Evolutionary conservation across 2,797 vertebrate species (phyloP).

Genomic region (Dromococcyx pavoninus): DNA sequence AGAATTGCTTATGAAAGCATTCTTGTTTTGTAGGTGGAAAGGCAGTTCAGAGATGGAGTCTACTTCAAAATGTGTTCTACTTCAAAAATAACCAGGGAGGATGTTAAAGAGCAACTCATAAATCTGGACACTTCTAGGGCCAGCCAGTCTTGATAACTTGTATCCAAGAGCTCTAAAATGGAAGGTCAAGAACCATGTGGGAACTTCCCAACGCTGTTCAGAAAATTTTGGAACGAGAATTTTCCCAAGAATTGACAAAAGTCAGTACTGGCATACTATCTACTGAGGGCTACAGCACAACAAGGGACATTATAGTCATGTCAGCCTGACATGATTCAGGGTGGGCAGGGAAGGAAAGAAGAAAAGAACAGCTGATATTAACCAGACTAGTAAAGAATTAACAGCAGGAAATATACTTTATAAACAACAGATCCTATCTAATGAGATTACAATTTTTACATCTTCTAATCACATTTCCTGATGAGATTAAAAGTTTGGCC

Average conservation of each 20-base stretch:
- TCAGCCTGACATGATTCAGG: not conserved
- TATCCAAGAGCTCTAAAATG: not conserved
- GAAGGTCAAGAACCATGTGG: not conserved
- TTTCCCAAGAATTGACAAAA: not conserved
- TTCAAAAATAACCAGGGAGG: not conserved
- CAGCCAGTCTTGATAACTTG: not conserved
- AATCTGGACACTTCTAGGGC: not conserved
- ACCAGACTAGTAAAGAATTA: slow-evolving; percentile 44
- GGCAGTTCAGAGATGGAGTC: not conserved
- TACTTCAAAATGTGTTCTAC: not conserved
- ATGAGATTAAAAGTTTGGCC: slow-evolving; percentile 5
- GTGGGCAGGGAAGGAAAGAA: not conserved
- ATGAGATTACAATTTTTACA: slow-evolving; percentile 38
- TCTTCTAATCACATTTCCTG: slow-evolving; percentile 54
- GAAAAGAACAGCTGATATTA: slow-evolving; percentile 19
- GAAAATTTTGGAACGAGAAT: not conserved
- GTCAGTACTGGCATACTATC: accelerated
- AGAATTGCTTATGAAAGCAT: not conserved
- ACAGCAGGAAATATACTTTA: slow-evolving; percentile 32
- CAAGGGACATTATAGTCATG: not conserved
- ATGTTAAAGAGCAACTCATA: not conserved
- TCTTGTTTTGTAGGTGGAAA: not conserved
- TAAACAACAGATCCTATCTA: slow-evolving; percentile 41
- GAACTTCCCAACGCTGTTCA: not conserved
- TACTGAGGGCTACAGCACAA: not conserved